phyloP scores from a whole-genome alignment of 2,888 invertebrate genomes.

The Polyommatus iphigenia region DNA sequence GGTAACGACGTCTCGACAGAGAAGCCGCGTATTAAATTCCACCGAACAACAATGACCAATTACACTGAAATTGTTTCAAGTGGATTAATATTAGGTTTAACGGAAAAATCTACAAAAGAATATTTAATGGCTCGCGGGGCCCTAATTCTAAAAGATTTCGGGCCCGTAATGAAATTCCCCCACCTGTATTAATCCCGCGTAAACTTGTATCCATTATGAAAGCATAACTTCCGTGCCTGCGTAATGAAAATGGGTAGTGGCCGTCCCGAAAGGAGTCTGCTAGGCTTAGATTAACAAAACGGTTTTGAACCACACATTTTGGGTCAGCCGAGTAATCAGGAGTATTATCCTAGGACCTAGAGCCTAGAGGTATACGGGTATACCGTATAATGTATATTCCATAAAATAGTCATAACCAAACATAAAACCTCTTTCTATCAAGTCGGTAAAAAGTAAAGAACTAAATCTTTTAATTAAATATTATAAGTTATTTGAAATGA shows the following conservation, averaged over 20 bases:
- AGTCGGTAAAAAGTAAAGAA: too few relatives aligned
- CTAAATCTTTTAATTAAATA: too few relatives aligned
- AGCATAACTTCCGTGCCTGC: constrained; percentile 31
- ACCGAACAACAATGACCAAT: constrained; percentile 32
- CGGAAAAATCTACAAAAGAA: constrained; percentile 30
- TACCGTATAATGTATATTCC: too few relatives aligned
- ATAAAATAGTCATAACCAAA: too few relatives aligned
- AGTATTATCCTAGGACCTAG: neutral
- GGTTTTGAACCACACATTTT: neutral
- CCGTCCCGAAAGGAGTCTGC: constrained; percentile 23
- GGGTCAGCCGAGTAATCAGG: neutral
- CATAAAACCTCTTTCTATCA: too few relatives aligned
- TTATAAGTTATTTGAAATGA: too few relatives aligned
- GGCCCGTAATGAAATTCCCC: constrained; percentile 50
- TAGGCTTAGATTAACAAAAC: constrained; percentile 14
- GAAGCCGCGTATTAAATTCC: constrained; percentile 1
- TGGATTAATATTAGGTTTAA: constrained; percentile 14
- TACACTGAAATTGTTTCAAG: constrained; percentile 33
- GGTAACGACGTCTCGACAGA: neutral
- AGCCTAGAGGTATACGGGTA: neutral
- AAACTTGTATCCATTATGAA: constrained; percentile 31
- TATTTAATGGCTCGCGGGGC: constrained; percentile 34
- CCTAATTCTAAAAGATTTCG: constrained; percentile 44
- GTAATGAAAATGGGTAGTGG: constrained; percentile 31
- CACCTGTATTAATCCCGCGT: constrained; percentile 39